phyloP scores from a whole-genome alignment of 2,888 invertebrate species.

The Coelogynopora nodosa region DNA sequence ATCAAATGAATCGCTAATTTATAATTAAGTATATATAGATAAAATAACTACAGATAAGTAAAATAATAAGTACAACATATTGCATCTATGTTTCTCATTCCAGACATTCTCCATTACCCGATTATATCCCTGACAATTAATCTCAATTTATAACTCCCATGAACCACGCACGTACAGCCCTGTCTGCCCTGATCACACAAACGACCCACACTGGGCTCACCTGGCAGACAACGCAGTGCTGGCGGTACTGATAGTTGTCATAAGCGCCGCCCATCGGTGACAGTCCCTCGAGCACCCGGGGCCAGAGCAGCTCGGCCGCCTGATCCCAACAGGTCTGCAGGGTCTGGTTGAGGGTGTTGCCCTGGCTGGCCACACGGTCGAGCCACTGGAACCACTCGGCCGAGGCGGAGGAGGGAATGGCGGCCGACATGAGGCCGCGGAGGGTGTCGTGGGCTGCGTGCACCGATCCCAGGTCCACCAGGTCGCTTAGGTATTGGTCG shows the following conservation, averaged over 20 bases:
- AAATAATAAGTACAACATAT: no score
- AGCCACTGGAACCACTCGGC: not conserved
- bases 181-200: no score
- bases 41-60: no score
- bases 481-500: not conserved
- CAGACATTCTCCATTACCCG: no score
- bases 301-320: not conserved
- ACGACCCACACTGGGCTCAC: no score
- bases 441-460: not conserved
- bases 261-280: not conserved
- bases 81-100: no score
- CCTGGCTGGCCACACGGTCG: not conserved
- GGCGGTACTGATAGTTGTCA: slow-evolving; percentile 23
- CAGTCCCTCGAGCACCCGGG: slow-evolving; percentile 1
- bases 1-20: no score
- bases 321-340: not conserved
- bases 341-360: not conserved
- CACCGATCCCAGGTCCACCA: not conserved
- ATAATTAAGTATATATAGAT: no score
- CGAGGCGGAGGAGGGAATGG: not conserved
- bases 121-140: no score
- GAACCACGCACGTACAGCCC: no score
- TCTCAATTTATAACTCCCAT: no score
- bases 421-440: not conserved
- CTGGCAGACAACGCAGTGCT: not conserved